phyloP scores from a whole-genome alignment of 2,113 vertebrate species.

The Bombycilla garrulus region DNA sequence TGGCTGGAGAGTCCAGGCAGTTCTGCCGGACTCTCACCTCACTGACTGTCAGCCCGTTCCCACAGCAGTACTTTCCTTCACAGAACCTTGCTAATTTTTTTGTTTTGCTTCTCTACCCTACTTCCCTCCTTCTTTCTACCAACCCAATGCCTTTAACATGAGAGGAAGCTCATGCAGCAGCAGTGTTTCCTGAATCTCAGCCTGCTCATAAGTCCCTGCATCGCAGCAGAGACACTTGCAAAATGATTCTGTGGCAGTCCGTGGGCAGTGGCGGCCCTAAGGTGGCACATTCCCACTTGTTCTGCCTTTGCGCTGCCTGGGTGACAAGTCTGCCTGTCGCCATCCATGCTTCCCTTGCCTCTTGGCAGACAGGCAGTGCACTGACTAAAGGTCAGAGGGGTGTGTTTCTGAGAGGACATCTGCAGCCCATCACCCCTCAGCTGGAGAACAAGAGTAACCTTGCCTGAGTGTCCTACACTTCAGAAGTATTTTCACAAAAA shows the following conservation, averaged over 20 bases:
- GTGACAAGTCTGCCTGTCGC: not conserved
- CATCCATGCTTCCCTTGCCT: not conserved
- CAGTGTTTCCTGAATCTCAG: not conserved
- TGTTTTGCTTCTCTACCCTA: not conserved
- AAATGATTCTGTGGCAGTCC: not conserved
- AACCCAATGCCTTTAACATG: not conserved
- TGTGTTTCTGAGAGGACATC: not conserved
- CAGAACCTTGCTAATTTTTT: not conserved
- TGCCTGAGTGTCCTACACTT: not conserved
- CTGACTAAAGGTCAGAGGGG: not conserved
- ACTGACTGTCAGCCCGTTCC: rapidly evolving
- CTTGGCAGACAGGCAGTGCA: rapidly evolving
- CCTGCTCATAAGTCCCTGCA: not conserved
- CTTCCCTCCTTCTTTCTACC: not conserved
- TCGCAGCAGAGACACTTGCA: not conserved
- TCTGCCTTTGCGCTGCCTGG: rapidly evolving
- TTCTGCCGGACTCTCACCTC: not conserved
- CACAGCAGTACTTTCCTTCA: not conserved
- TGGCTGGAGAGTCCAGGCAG: not conserved
- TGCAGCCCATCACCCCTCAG: not conserved
- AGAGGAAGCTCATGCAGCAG: not conserved
- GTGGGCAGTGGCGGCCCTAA: not conserved
- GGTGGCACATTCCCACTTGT: not conserved
- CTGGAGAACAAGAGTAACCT: not conserved
- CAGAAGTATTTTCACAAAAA: not conserved